Evolutionary conservation across 2,113 vertebrate genomes (phyloP).

Genomic region (rabbit (Oryctolagus cuniculus)): mOryCun1.1 NC_091442.1:88620001-88620500

Average conservation of each 20-base stretch:
- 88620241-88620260: neutral
- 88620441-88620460: conserved; percentile 25
- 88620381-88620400: neutral
- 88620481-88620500: conserved; percentile 17
- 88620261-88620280: neutral
- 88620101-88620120: neutral
- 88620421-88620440: conserved; percentile 37
- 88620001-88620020: neutral
- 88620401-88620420: neutral
- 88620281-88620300: neutral
- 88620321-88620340: neutral
- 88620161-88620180: neutral
- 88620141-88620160: neutral
- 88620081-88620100: neutral
- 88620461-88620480: conserved; percentile 26
- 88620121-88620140: rapidly evolving
- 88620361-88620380: conserved; percentile 37
- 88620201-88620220: neutral
- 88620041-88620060: neutral
- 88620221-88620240: neutral
- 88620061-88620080: neutral
- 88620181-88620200: neutral
- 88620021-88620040: neutral
- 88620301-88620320: neutral
- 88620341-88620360: conserved; percentile 16